Conservation (phyloP, 2,888 invertebrate genomes). For the Yponomeuta sedellus region DNA sequence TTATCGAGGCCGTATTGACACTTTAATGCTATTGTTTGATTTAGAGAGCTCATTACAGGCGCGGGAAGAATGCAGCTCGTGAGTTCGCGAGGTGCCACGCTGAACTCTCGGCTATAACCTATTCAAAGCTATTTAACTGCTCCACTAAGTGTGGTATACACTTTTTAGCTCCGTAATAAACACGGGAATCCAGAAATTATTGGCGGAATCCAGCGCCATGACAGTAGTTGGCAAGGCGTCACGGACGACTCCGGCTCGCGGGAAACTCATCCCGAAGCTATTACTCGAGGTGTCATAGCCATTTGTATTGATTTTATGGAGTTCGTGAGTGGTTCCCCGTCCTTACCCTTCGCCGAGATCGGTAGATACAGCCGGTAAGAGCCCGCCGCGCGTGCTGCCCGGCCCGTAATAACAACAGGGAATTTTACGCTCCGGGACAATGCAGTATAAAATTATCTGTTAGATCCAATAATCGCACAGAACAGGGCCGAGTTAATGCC, state of each 20-base stretch:
- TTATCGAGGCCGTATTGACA: slow-evolving; percentile 72
- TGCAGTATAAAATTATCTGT: slow-evolving; percentile 76
- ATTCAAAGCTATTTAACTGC: slow-evolving; percentile 44
- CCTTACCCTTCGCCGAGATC: slow-evolving; percentile 19
- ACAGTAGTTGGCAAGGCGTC: neutral
- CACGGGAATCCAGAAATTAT: neutral
- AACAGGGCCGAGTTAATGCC: slow-evolving; percentile 73
- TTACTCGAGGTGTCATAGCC: slow-evolving; percentile 18
- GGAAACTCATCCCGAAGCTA: slow-evolving; percentile 16
- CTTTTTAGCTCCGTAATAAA: neutral
- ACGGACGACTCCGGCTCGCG: neutral
- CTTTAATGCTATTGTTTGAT: slow-evolving; percentile 77
- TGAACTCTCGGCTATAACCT: slow-evolving; percentile 35
- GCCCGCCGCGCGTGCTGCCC: slow-evolving; percentile 36
- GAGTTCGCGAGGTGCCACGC: slow-evolving; percentile 48
- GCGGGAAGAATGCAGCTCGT: slow-evolving; percentile 62
- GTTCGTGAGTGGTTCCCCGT: slow-evolving; percentile 16
- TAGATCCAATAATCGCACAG: slow-evolving; percentile 76
- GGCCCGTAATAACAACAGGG: slow-evolving; percentile 70
- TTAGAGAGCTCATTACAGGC: slow-evolving; percentile 70
- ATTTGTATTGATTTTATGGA: slow-evolving; percentile 20
- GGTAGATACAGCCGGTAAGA: slow-evolving; percentile 18
- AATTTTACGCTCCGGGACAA: slow-evolving; percentile 76
- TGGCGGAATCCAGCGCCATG: neutral
- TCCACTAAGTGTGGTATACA: slow-evolving; percentile 1